Percentiles rank a stretch among this genome's conserved stretches.
phyloP scores from a whole-genome alignment of 2,797 vertebrate species.

The Okamejei kenojei region DNA sequence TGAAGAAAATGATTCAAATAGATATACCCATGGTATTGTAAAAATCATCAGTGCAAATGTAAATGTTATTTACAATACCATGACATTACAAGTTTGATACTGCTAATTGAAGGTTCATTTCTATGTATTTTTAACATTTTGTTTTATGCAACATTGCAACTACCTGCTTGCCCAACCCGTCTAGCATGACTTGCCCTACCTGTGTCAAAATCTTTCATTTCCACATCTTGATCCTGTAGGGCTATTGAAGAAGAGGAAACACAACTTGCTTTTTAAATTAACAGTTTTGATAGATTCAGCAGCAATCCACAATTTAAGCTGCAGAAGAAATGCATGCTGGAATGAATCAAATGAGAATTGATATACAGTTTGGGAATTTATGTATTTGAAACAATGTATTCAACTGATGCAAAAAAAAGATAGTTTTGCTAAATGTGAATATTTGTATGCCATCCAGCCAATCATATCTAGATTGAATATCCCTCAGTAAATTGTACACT shows the following conservation, averaged over 20 bases:
- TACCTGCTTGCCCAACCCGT: no score
- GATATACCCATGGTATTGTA: background rate
- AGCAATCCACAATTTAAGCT: background rate
- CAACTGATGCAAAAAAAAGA: background rate
- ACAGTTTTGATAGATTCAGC: background rate
- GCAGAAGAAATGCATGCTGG: background rate
- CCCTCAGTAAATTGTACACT: background rate
- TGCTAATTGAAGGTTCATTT: background rate
- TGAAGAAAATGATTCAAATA: background rate
- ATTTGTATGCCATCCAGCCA: no score
- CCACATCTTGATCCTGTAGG: no score
- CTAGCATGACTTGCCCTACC: no score
- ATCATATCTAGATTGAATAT: background rate
- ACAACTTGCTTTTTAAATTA: background rate
- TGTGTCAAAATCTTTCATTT: no score
- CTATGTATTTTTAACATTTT: no score
- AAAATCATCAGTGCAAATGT: background rate
- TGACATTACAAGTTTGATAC: background rate
- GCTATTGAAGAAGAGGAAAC: no score
- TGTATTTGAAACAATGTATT: background rate
- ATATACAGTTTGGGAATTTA: background rate
- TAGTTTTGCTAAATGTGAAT: background rate
- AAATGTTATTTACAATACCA: no score
- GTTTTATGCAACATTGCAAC: no score
- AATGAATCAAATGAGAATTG: background rate